Evolutionary conservation across 2,888 invertebrate genomes (phyloP).

Genomic region (Agrochola circellaris): DNA sequence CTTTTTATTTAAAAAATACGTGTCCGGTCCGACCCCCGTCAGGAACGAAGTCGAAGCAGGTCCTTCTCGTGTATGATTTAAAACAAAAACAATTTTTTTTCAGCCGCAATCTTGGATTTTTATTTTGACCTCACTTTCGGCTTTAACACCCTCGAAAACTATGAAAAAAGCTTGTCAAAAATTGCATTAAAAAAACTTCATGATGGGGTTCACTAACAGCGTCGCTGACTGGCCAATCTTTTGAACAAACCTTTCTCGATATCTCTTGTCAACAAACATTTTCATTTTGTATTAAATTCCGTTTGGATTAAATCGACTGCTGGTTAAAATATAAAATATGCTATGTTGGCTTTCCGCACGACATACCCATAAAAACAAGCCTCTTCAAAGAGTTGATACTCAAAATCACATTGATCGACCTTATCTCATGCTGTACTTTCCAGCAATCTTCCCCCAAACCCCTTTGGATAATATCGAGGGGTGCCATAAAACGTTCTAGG

Average conservation of each 20-base stretch:
- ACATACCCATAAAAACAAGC: constrained; percentile 10
- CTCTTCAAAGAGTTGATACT: constrained; percentile 14
- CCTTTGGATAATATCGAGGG: constrained; percentile 51
- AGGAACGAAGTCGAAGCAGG: too few species aligned
- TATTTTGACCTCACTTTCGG: too few species aligned
- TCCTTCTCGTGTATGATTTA: too few species aligned
- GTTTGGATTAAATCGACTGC: too few species aligned
- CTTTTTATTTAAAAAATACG: too few species aligned
- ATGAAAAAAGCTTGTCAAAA: constrained; percentile 19
- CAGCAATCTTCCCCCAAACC: constrained; percentile 30
- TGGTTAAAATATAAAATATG: neutral
- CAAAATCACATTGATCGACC: constrained; percentile 15
- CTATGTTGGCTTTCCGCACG: neutral
- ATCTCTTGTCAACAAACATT: neutral
- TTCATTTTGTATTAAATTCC: neutral
- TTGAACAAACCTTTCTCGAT: neutral
- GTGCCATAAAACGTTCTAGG: constrained; percentile 43
- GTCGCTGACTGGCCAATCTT: constrained; percentile 12
- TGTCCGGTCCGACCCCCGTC: too few species aligned
- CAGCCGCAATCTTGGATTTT: too few species aligned
- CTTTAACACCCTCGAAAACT: too few species aligned
- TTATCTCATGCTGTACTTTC: constrained; percentile 45
- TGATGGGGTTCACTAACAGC: too few species aligned
- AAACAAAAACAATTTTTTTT: too few species aligned
- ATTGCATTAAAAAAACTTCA: neutral